These are phyloP conservation scores for Mythimna loreyi DNA, from an alignment of 2,888 invertebrate species.

Conservation along the genomic window DNA sequence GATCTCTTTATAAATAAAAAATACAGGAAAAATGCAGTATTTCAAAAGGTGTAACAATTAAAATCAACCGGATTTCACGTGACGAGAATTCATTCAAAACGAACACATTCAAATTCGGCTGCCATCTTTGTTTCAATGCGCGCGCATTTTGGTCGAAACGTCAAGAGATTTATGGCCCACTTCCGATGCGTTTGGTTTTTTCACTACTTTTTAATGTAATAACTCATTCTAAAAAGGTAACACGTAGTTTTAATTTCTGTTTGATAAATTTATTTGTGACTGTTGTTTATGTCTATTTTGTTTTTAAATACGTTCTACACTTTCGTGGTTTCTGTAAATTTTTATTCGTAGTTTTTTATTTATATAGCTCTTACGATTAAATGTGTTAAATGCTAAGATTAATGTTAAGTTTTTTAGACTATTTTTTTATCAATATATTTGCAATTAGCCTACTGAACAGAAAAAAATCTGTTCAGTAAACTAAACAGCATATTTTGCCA, in stretches of 20 bases:
- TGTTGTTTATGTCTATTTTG: constrained; percentile 33
- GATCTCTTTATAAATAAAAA: constrained; percentile 33
- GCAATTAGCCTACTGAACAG: too few relatives aligned
- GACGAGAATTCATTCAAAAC: constrained; percentile 46
- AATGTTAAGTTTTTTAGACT: background rate
- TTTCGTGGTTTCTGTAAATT: background rate
- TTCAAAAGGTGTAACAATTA: constrained; percentile 59
- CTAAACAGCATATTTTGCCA: too few relatives aligned
- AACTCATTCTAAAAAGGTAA: constrained; percentile 66
- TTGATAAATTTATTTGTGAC: constrained; percentile 59
- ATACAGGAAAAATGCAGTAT: constrained; percentile 52
- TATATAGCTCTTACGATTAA: background rate
- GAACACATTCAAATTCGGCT: constrained; percentile 64
- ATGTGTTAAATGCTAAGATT: background rate
- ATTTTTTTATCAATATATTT: too few relatives aligned
- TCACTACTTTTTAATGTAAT: constrained; percentile 58
- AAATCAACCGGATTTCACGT: constrained; percentile 61
- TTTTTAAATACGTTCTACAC: constrained; percentile 10
- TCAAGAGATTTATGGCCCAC: constrained; percentile 78
- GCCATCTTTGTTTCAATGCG: constrained; percentile 64
- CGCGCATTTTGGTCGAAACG: constrained; percentile 74
- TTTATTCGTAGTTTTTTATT: background rate
- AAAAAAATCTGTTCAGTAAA: too few relatives aligned
- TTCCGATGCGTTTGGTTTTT: constrained; percentile 76
- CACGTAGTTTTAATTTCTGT: constrained; percentile 58